A percentile compares a stretch with the other conserved stretches of the same genome.
Evolutionary conservation across 2,888 invertebrate species (phyloP).

Genomic region (Coremacera marginata): DNA sequence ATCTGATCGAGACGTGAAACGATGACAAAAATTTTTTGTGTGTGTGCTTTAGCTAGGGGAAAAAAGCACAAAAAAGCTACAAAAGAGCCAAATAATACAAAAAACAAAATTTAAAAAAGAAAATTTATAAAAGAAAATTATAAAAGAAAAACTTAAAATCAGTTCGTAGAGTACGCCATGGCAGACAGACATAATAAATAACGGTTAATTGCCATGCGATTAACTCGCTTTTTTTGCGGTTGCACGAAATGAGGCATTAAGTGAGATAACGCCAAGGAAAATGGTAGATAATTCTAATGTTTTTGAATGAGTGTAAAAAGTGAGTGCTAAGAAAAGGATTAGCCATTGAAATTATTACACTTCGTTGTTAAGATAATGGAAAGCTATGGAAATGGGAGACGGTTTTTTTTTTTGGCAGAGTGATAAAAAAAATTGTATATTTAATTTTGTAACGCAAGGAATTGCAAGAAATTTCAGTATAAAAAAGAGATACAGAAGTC

Average conservation of each 20-base stretch:
- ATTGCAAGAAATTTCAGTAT: no score
- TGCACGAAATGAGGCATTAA: constrained; percentile 35
- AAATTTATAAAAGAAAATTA: not conserved
- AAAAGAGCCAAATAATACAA: not conserved
- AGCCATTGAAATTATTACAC: constrained; percentile 24
- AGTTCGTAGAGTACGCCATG: not conserved
- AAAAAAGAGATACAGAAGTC: no score
- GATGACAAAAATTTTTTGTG: constrained; percentile 1
- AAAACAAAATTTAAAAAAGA: not conserved
- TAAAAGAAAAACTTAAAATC: not conserved
- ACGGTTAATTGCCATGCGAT: constrained; percentile 64
- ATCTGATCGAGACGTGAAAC: constrained; percentile 32
- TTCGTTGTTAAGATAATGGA: no score
- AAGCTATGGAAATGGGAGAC: no score
- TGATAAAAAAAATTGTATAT: no score
- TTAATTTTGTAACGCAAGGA: no score
- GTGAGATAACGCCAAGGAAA: constrained; percentile 17
- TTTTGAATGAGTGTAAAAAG: not conserved
- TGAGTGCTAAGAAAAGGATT: constrained; percentile 7
- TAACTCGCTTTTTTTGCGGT: constrained; percentile 45
- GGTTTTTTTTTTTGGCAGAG: no score
- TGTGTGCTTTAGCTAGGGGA: not conserved
- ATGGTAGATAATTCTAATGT: not conserved
- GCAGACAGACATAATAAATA: constrained; percentile 62
- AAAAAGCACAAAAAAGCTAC: not conserved